Conservation (phyloP, 2,888 invertebrate genomes). For the Tolmerus cingulatus region DNA sequence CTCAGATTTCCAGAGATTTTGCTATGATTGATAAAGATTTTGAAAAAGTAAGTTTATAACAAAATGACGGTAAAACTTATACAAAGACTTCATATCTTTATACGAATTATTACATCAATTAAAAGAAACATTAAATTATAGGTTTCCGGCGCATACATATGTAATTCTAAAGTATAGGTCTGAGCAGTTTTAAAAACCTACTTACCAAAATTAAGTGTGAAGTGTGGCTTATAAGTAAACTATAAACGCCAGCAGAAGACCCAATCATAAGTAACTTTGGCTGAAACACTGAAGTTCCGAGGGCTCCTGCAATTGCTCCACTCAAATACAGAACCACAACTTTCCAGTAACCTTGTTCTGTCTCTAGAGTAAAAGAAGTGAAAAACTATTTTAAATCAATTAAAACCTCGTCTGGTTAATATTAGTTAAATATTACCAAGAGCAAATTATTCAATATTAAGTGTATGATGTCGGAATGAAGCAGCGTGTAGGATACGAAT, state of each 20-base stretch:
- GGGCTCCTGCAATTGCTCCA: conserved; percentile 78
- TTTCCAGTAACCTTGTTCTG: conserved; percentile 78
- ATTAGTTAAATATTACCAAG: conserved; percentile 64
- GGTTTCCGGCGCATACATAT: too few species aligned
- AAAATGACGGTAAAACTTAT: too few species aligned
- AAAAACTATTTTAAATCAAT: conserved; percentile 53
- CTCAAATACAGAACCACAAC: conserved; percentile 75
- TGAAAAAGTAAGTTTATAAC: too few species aligned
- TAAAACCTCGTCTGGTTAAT: background rate
- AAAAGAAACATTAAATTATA: too few species aligned
- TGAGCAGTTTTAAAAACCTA: background rate
- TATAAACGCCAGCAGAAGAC: conserved; percentile 90
- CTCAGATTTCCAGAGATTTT: too few species aligned
- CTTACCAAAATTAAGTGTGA: conserved; percentile 80
- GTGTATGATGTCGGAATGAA: conserved; percentile 81
- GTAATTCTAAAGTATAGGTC: too few species aligned
- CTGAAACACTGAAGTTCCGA: conserved; percentile 78
- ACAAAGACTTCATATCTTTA: too few species aligned
- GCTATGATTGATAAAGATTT: too few species aligned
- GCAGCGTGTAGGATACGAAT: conserved; percentile 78
- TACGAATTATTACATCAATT: too few species aligned
- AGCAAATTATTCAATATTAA: conserved; percentile 78
- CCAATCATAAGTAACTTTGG: conserved; percentile 82
- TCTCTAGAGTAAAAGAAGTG: conserved; percentile 69
- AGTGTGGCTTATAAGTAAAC: conserved; percentile 84